These are phyloP conservation scores for Caenorhabditis sp. DNA, from an alignment of 2,888 invertebrate species.

Conservation along the genomic window DNA sequence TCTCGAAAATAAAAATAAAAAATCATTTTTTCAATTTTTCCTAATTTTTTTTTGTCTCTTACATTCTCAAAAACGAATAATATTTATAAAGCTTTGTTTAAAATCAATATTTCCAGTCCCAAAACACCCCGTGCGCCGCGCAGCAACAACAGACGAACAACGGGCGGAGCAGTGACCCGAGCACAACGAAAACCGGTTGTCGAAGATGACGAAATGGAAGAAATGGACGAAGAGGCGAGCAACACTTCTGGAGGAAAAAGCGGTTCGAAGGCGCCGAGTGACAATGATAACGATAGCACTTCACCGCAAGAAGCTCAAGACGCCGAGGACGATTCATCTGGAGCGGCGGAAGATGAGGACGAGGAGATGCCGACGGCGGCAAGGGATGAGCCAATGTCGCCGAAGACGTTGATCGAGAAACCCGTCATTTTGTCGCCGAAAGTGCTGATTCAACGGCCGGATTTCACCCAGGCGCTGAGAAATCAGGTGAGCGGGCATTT, in stretches of 20 bases:
- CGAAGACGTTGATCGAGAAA: slow-evolving; percentile 23
- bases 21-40: slow-evolving; percentile 2
- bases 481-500: background rate
- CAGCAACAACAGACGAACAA: slow-evolving; percentile 14
- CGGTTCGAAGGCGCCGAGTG: slow-evolving; percentile 46
- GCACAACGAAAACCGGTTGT: slow-evolving; percentile 33
- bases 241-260: slow-evolving; percentile 20
- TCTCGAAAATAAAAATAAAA: too few relatives aligned
- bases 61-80: too few relatives aligned
- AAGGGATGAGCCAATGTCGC: background rate
- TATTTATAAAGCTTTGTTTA: too few relatives aligned
- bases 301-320: slow-evolving; percentile 17
- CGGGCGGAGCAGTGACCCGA: slow-evolving; percentile 44
- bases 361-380: slow-evolving; percentile 20
- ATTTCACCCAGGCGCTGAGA: background rate
- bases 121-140: slow-evolving; percentile 32
- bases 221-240: slow-evolving; percentile 31
- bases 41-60: too few relatives aligned
- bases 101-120: slow-evolving; percentile 15
- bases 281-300: slow-evolving; percentile 12
- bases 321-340: slow-evolving; percentile 42
- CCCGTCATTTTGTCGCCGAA: slow-evolving; percentile 14
- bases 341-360: slow-evolving; percentile 32
- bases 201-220: slow-evolving; percentile 33
- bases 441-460: background rate